Evolutionary conservation across 30 jellyfish, hydroid and myxozoan species (phyloP).

Genomic region (Aurelia sp.): DNA sequence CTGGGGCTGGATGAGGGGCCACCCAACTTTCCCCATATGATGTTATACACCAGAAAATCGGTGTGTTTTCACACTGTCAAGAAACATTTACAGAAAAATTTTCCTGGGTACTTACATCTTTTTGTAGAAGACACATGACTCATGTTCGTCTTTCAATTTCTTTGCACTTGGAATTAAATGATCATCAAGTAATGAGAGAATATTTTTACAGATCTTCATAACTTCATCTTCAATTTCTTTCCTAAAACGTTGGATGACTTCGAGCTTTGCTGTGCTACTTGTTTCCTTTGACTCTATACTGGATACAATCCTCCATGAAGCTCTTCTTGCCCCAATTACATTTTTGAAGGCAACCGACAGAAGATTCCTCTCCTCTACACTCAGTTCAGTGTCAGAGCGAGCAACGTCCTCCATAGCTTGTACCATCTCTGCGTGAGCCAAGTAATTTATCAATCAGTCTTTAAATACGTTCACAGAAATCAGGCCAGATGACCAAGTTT

Average conservation of each 20-base stretch:
- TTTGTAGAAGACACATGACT: slow-evolving; percentile 87
- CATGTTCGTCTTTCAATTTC: slow-evolving; percentile 40
- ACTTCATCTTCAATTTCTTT: slow-evolving; percentile 85
- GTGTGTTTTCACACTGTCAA: too few species aligned
- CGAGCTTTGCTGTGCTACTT: slow-evolving; percentile 10
- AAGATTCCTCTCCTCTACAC: slow-evolving; percentile 91
- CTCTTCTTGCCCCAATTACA: slow-evolving; percentile 98
- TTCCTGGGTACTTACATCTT: slow-evolving; percentile 81
- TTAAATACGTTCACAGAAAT: too few species aligned
- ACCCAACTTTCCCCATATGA: too few species aligned
- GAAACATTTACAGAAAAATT: too few species aligned
- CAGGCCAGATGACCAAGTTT: too few species aligned
- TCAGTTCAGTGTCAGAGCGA: slow-evolving; percentile 82
- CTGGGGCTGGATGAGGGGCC: too few species aligned
- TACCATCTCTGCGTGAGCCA: slow-evolving; percentile 80
- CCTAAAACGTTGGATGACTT: slow-evolving; percentile 51
- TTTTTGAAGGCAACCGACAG: slow-evolving; percentile 98
- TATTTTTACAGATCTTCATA: slow-evolving; percentile 84
- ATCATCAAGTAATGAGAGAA: slow-evolving; percentile 80
- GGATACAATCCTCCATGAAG: slow-evolving; percentile 96
- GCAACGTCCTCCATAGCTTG: slow-evolving; percentile 94
- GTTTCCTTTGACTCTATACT: slow-evolving; percentile 72
- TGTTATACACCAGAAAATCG: too few species aligned
- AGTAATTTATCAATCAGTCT: too few species aligned
- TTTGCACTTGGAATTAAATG: slow-evolving; percentile 77